These are phyloP conservation scores for Dusona sp. DNA, from an alignment of 2,888 invertebrate species.

Conservation along the genomic window DNA sequence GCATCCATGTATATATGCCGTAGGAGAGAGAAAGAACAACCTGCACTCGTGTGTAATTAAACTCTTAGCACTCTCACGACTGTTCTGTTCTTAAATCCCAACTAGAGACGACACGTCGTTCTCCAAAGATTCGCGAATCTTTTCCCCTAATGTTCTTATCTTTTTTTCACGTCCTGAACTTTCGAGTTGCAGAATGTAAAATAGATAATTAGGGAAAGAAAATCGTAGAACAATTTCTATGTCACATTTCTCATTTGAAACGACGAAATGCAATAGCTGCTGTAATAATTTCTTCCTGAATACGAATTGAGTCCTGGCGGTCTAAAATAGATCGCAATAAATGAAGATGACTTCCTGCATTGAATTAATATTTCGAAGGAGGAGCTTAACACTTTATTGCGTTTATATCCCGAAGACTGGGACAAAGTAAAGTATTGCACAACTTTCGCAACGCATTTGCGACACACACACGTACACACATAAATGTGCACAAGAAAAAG, in stretches of 20 bases:
- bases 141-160: not conserved
- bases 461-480: constrained; percentile 19
- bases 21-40: constrained; percentile 30
- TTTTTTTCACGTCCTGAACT: not conserved
- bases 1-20: too few species aligned
- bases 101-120: constrained; percentile 18
- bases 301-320: not conserved
- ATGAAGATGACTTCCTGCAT: constrained; percentile 38
- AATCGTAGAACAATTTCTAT: not conserved
- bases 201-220: not conserved
- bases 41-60: constrained; percentile 67
- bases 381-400: constrained; percentile 45
- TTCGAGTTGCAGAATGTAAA: not conserved
- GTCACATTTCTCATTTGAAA: not conserved
- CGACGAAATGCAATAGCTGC: not conserved
- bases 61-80: constrained; percentile 69
- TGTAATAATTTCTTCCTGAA: not conserved
- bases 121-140: not conserved
- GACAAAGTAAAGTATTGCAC: constrained; percentile 35
- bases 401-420: constrained; percentile 22
- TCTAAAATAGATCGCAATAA: constrained; percentile 30
- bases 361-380: constrained; percentile 44
- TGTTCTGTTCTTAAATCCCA: constrained; percentile 39
- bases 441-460: constrained; percentile 41
- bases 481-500: constrained; percentile 32